phyloP scores from a whole-genome alignment of 2,113 vertebrate genomes.

The Phyllopteryx taeniolatus region DNA sequence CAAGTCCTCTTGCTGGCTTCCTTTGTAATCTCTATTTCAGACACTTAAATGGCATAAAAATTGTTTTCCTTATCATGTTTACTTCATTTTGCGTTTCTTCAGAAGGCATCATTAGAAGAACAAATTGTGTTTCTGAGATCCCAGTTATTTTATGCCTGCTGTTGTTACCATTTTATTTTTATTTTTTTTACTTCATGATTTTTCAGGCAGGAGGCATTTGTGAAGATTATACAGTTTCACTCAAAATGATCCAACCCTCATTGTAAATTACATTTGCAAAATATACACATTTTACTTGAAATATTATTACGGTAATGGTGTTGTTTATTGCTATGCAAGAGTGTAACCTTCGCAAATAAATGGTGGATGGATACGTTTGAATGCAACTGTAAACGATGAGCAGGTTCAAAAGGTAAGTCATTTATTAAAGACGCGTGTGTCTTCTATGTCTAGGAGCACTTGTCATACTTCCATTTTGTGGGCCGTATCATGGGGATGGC shows the following conservation, averaged over 20 bases:
- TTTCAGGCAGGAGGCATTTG: too few relatives aligned
- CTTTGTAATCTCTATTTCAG: too few relatives aligned
- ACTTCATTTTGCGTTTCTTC: too few relatives aligned
- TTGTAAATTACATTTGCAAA: neutral
- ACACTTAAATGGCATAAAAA: too few relatives aligned
- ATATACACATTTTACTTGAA: neutral
- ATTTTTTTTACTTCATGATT: too few relatives aligned
- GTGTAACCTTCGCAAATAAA: neutral
- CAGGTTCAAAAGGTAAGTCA: neutral
- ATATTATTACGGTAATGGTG: neutral
- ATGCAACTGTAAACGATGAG: neutral
- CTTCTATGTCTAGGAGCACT: slow-evolving; percentile 82
- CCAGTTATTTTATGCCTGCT: neutral
- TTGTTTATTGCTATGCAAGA: neutral
- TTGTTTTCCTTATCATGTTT: too few relatives aligned
- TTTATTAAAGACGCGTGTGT: slow-evolving; percentile 18
- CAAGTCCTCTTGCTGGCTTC: too few relatives aligned
- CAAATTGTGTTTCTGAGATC: too few relatives aligned
- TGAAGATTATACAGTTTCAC: too few relatives aligned
- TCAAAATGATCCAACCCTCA: too few relatives aligned
- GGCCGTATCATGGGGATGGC: slow-evolving; percentile 99
- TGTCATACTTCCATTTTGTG: slow-evolving; percentile 98
- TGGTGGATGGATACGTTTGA: neutral
- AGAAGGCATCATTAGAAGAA: too few relatives aligned
- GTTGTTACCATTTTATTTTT: neutral